These are phyloP conservation scores for Idris sp. DNA, from an alignment of 1,140 invertebrate species.

Conservation along the genomic window DNA sequence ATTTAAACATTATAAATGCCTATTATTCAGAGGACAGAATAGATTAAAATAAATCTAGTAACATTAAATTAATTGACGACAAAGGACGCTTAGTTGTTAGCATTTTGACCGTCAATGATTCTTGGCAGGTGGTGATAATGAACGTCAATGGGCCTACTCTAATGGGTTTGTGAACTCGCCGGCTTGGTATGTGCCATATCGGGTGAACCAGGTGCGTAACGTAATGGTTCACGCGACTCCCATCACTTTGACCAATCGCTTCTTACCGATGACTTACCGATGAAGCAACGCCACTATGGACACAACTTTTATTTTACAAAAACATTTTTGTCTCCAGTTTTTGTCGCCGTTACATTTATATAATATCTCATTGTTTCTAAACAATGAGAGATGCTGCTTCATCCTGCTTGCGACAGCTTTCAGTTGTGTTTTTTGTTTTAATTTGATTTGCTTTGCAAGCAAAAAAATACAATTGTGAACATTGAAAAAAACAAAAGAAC, in stretches of 20 bases:
- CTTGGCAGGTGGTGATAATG: conserved; percentile 78
- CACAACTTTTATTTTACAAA: conserved; percentile 32
- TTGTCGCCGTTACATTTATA: conserved; percentile 7
- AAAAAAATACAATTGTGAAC: too few species aligned
- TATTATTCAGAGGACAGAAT: conserved; percentile 53
- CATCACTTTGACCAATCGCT: conserved; percentile 77
- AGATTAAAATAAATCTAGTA: conserved; percentile 25
- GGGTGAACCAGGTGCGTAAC: conserved; percentile 77
- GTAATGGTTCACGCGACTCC: conserved; percentile 79
- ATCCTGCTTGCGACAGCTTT: too few species aligned
- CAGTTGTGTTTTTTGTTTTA: too few species aligned
- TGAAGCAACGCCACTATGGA: conserved; percentile 60
- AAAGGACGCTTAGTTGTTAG: conserved; percentile 33
- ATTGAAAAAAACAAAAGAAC: too few species aligned
- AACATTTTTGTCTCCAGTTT: conserved; percentile 19
- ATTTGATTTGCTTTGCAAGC: too few species aligned
- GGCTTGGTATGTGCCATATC: conserved; percentile 77
- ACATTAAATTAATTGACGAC: conserved; percentile 10
- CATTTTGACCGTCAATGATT: conserved; percentile 69
- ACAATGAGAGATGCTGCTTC: too few species aligned
- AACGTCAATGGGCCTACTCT: conserved; percentile 75
- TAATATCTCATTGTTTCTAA: neutral
- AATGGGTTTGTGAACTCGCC: conserved; percentile 78
- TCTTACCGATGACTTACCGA: conserved; percentile 74
- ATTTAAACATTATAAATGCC: too few species aligned